phyloP scores from a whole-genome alignment of 1,140 invertebrate genomes.

The Cyclargus thomasi region DNA sequence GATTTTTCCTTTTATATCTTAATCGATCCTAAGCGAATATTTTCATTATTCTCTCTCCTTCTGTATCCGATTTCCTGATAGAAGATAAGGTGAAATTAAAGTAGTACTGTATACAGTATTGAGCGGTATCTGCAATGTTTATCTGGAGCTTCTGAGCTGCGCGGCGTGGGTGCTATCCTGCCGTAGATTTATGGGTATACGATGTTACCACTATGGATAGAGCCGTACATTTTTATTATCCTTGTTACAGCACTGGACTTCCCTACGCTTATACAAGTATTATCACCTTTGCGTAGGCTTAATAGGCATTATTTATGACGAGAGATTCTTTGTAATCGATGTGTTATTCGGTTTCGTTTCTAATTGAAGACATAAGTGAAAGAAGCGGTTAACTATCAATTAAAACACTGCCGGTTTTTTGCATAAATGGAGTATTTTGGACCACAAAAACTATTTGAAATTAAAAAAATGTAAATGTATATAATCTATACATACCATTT shows the following conservation, averaged over 20 bases:
- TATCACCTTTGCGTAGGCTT: conserved; percentile 30
- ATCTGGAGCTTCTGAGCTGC: conserved; percentile 56
- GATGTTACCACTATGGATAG: conserved; percentile 35
- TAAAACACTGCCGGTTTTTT: too few species aligned
- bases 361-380: too few species aligned
- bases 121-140: conserved; percentile 39
- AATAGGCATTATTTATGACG: conserved; percentile 25
- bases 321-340: conserved; percentile 16
- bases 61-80: too few species aligned
- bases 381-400: too few species aligned
- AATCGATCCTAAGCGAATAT: too few species aligned
- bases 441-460: too few species aligned
- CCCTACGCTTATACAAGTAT: conserved; percentile 34
- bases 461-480: too few species aligned
- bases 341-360: neutral
- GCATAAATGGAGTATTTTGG: too few species aligned
- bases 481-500: too few species aligned
- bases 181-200: conserved; percentile 46
- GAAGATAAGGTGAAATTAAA: conserved; percentile 35
- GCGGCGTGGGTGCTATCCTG: conserved; percentile 53
- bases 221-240: conserved; percentile 48
- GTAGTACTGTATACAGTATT: conserved; percentile 22
- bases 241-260: conserved; percentile 37
- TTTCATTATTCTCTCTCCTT: too few species aligned
- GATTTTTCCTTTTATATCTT: too few species aligned